Evolutionary conservation across 2,888 invertebrate genomes (phyloP).

Genomic region (Clivina fossor): DNA sequence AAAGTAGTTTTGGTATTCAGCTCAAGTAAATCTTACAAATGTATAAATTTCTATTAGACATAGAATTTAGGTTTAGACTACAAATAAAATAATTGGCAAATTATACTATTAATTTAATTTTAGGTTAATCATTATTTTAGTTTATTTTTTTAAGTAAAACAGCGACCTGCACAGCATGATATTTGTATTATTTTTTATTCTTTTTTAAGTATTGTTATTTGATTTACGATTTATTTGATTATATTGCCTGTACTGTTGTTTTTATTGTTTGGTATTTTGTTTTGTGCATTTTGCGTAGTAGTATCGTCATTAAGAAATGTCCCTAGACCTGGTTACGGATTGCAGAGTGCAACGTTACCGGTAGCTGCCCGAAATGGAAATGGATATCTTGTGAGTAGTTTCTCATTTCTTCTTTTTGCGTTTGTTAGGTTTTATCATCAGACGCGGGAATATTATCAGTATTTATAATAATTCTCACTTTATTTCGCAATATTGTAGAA

Average conservation of each 20-base stretch:
- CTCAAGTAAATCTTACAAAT: background rate
- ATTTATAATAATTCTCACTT: too few species aligned
- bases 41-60: background rate
- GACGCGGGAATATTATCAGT: too few species aligned
- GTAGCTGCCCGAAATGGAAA: slow-evolving; percentile 53
- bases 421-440: too few species aligned
- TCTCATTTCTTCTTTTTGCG: too few species aligned
- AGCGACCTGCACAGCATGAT: too few species aligned
- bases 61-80: background rate
- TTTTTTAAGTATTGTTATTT: background rate
- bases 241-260: slow-evolving; percentile 34
- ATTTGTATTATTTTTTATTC: background rate
- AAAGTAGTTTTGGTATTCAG: too few species aligned
- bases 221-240: slow-evolving; percentile 26
- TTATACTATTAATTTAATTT: too few species aligned
- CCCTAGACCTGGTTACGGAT: slow-evolving; percentile 77
- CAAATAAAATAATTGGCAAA: too few species aligned
- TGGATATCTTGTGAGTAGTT: slow-evolving; percentile 50
- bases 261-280: slow-evolving; percentile 34
- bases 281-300: slow-evolving; percentile 51
- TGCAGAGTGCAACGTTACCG: slow-evolving; percentile 75
- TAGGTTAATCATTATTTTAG: too few species aligned
- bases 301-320: slow-evolving; percentile 64
- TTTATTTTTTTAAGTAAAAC: too few species aligned
- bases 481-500: too few species aligned